Base-by-base conservation (phyloP, 2,888 invertebrate species). In the Amiota mariae region DNA sequence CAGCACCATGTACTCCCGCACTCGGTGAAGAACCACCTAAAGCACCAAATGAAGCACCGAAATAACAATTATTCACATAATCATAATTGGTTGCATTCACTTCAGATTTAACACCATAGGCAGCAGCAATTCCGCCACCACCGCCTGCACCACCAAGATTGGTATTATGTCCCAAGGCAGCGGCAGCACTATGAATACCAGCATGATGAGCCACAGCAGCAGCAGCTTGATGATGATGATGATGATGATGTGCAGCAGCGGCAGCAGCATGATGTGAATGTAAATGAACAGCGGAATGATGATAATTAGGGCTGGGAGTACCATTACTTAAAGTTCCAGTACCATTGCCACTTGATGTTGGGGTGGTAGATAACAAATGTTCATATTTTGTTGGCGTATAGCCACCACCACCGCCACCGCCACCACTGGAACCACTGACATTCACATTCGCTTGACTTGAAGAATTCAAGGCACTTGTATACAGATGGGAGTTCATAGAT, bases 31-130 rank as follows among this genome's bases (percentile, higher is more conserved):
- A 83, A 8, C 87, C 87, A 11, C 88, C 82, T 72, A 90, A 59
- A 15, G 89, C 86, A 0, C 89, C 88, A 77, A 90, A 90, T 9
- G 90, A 87, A 3, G 88, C 87, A 0, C 89, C 90, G 73, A 90
- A 90, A 76, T 90, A 90, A 63, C 90, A 90, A 76, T 90, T 90
- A 75, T 90, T 90, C 78, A 90, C 89, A 77, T 90, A 90, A 76
- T 90, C 90, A 73, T 90, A 90, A 74, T 89, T 90, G 51, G 89
- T 87, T 74, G 88, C 82, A 77, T 87, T 90, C 20, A 88, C 79
- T 80, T 90, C 90, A 54, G 90, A 88, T 78, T 90, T 90, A 15
- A 90, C 88, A 48, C 83, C 85, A 59, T 84, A 84, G 0, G 83
- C 86, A 10, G 86, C 87, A 1, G 88, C 85, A 0, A 81, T 85